Evolutionary conservation across 2,888 invertebrate species (phyloP).

Genomic region (Plagiodera versicolora): DNA sequence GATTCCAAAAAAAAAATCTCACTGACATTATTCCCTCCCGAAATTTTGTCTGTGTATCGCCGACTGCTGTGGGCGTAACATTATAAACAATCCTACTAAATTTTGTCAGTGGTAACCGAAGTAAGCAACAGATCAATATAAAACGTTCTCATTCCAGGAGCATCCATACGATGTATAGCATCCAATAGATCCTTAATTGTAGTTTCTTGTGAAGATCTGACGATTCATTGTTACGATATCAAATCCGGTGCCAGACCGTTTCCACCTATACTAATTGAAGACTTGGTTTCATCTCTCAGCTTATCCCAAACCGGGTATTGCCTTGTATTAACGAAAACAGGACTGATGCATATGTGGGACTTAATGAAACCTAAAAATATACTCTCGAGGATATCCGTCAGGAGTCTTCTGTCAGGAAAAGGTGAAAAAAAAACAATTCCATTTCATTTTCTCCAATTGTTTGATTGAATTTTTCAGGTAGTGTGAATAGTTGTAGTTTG

Average conservation of each 20-base stretch:
- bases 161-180: slow-evolving; percentile 62
- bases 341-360: slow-evolving; percentile 64
- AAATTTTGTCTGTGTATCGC: too few species aligned
- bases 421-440: slow-evolving; percentile 49
- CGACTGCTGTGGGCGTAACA: too few species aligned
- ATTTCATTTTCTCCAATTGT: too few species aligned
- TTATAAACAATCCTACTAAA: too few species aligned
- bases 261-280: slow-evolving; percentile 61
- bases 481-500: slow-evolving; percentile 63
- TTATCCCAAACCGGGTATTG: slow-evolving; percentile 56
- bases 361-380: slow-evolving; percentile 57
- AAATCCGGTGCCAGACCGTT: slow-evolving; percentile 55
- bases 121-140: too few species aligned
- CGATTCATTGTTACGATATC: slow-evolving; percentile 66
- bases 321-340: slow-evolving; percentile 61
- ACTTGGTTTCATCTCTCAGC: slow-evolving; percentile 62
- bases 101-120: too few species aligned
- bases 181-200: slow-evolving; percentile 64
- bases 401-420: slow-evolving; percentile 61
- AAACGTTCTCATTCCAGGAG: slow-evolving; percentile 53
- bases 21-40: too few species aligned
- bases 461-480: too few species aligned
- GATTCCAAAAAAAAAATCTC: too few species aligned
- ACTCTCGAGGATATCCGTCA: slow-evolving; percentile 62
- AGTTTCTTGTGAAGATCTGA: slow-evolving; percentile 69